Percentiles rank a stretch among this genome's conserved stretches.
Evolutionary conservation across 1,140 invertebrate species (phyloP).

Genomic region (Drosophila athabasca): DNA sequence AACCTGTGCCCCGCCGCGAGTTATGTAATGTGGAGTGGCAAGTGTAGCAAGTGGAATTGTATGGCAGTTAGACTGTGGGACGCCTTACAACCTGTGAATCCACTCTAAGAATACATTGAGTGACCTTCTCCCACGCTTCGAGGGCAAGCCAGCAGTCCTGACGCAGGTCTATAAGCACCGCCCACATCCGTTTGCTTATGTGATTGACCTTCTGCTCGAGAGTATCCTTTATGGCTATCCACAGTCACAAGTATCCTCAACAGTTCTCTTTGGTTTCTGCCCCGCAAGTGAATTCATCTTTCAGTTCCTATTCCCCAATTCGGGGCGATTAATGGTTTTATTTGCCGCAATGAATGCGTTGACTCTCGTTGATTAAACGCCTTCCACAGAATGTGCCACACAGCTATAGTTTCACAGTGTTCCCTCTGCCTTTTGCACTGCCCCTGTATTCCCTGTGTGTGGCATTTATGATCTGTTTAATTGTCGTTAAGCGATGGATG

Average conservation of each 20-base stretch:
- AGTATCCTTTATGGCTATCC: conserved; percentile 20
- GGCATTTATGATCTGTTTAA: conserved; percentile 49
- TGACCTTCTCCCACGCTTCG: conserved; percentile 62
- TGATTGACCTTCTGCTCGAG: conserved; percentile 25
- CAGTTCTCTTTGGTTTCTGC: too few species aligned
- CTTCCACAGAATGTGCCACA: too few species aligned
- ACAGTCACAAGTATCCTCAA: background rate
- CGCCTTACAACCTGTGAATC: conserved; percentile 35
- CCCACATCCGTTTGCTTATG: conserved; percentile 28
- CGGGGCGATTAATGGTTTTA: conserved; percentile 37
- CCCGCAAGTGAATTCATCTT: too few species aligned
- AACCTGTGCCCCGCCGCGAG: conserved; percentile 5
- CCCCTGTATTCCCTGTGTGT: background rate
- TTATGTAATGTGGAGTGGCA: conserved; percentile 38
- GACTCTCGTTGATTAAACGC: too few species aligned
- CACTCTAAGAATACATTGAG: conserved; percentile 21
- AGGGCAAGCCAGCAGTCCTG: conserved; percentile 27
- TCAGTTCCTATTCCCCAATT: background rate
- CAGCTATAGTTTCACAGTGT: too few species aligned
- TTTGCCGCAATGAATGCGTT: conserved; percentile 18
- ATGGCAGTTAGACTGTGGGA: conserved; percentile 13
- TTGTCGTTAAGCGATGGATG: conserved; percentile 57
- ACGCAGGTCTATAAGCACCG: background rate
- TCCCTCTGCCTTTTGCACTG: background rate
- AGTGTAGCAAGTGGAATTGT: too few species aligned